Conservation (phyloP, 1,140 invertebrate species). For the Pemphigus obesinymphae region DNA sequence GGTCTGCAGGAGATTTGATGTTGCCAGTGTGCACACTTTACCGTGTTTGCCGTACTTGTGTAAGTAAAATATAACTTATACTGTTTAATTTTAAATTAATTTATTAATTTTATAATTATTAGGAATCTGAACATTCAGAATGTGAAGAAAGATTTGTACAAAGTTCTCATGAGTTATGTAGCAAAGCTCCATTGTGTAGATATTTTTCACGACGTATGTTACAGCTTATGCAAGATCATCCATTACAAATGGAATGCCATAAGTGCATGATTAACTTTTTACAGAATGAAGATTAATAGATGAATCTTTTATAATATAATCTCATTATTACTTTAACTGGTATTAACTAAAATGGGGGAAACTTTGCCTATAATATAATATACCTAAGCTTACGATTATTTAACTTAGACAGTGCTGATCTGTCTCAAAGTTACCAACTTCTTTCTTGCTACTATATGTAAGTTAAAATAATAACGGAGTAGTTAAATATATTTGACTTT, state of each 20-base stretch:
- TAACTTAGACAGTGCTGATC: neutral
- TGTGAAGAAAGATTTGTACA: conserved; percentile 31
- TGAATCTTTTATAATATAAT: neutral
- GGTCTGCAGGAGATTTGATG: conserved; percentile 25
- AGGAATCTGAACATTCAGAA: conserved; percentile 31
- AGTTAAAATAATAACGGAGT: conserved; percentile 13
- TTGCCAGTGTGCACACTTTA: conserved; percentile 14
- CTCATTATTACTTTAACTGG: neutral
- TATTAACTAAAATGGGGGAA: neutral
- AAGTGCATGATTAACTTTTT: conserved; percentile 39
- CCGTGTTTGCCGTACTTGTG: conserved; percentile 30
- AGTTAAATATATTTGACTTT: neutral
- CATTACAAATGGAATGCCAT: conserved; percentile 32
- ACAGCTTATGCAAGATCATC: conserved; percentile 32
- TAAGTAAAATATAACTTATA: neutral
- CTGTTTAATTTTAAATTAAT: neutral
- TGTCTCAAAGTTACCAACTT: conserved; percentile 16
- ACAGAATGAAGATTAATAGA: conserved; percentile 26
- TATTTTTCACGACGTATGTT: conserved; percentile 33
- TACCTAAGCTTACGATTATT: conserved; percentile 19
- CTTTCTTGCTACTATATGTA: neutral
- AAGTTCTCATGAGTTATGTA: conserved; percentile 22
- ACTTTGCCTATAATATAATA: neutral
- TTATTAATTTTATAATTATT: neutral
- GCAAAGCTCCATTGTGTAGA: conserved; percentile 35